phyloP scores from a whole-genome alignment of 2,888 invertebrate genomes.

The Drosophila paracracens region DNA sequence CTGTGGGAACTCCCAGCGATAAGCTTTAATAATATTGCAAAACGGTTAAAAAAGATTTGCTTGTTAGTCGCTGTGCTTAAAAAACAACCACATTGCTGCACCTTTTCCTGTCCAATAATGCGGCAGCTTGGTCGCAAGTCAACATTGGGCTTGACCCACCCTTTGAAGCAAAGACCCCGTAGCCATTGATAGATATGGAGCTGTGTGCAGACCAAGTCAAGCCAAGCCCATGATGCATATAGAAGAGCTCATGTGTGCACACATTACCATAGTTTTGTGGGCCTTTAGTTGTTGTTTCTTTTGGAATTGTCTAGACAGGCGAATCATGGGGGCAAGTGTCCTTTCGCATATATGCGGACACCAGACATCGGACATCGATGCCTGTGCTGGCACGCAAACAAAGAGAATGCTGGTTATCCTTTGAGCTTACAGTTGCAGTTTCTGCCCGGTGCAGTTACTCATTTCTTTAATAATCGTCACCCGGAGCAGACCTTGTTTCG shows the following conservation, averaged over 20 bases:
- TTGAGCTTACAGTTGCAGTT: slow-evolving; percentile 31
- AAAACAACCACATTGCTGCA: slow-evolving; percentile 48
- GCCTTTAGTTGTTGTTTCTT: slow-evolving; percentile 26
- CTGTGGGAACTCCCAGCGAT: neutral
- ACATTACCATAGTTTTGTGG: slow-evolving; percentile 35
- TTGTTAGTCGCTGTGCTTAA: slow-evolving; percentile 27
- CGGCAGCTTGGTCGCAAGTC: slow-evolving; percentile 19
- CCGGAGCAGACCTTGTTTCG: slow-evolving; percentile 39
- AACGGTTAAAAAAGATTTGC: slow-evolving; percentile 27
- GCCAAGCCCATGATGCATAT: slow-evolving; percentile 61
- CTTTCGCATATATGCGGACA: slow-evolving; percentile 43
- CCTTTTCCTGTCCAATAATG: slow-evolving; percentile 54
- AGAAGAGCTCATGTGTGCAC: slow-evolving; percentile 62
- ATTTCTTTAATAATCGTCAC: slow-evolving; percentile 45
- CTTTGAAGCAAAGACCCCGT: slow-evolving; percentile 23
- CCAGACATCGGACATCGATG: slow-evolving; percentile 33
- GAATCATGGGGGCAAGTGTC: slow-evolving; percentile 68
- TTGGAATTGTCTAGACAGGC: slow-evolving; percentile 64
- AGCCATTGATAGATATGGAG: slow-evolving; percentile 30
- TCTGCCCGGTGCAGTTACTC: slow-evolving; percentile 54
- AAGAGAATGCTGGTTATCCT: slow-evolving; percentile 52
- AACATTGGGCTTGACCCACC: slow-evolving; percentile 40
- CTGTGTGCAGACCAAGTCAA: neutral
- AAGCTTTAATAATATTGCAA: slow-evolving; percentile 10
- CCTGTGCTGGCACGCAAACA: slow-evolving; percentile 61